These are phyloP conservation scores for Zaprionus taronus DNA, from an alignment of 1,140 invertebrate species.

Conservation along the genomic window DNA sequence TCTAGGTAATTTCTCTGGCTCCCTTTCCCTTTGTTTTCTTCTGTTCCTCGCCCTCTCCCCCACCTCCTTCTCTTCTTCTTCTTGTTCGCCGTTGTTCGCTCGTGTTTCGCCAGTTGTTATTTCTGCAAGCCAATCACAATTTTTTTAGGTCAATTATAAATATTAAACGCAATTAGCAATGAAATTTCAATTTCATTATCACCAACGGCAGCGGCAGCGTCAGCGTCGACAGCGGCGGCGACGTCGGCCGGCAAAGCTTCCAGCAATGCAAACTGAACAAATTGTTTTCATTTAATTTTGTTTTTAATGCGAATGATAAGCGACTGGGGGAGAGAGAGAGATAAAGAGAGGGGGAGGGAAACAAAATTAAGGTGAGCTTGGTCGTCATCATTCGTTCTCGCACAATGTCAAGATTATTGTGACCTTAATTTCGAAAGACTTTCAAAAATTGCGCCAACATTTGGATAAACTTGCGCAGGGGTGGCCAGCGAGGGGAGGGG, in stretches of 20 bases:
- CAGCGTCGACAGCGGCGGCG: constrained; percentile 23
- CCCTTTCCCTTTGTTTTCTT: constrained; percentile 17
- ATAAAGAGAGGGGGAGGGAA: background rate
- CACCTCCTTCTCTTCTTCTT: constrained; percentile 6
- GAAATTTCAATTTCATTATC: constrained; percentile 84
- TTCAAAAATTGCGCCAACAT: constrained; percentile 42
- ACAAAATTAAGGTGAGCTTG: background rate
- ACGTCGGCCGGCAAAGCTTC: constrained; percentile 25
- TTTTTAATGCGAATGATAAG: constrained; percentile 52
- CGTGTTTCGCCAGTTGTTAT: constrained; percentile 29
- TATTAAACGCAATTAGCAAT: constrained; percentile 84
- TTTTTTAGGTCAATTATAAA: constrained; percentile 82
- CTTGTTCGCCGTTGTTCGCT: constrained; percentile 32
- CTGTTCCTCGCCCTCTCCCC: background rate
- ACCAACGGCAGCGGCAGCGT: constrained; percentile 46
- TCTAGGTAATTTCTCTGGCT: constrained; percentile 9
- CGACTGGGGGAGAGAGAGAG: background rate
- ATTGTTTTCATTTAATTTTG: constrained; percentile 16
- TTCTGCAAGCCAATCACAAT: constrained; percentile 73
- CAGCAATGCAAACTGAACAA: constrained; percentile 27
- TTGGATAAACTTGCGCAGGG: constrained; percentile 14
- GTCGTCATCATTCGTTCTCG: constrained; percentile 45
- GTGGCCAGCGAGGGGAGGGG: background rate
- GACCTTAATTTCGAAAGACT: constrained; percentile 64
- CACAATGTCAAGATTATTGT: constrained; percentile 76